Base-by-base conservation (phyloP, 2,113 vertebrate genomes). In the Pungitius pungitius region DNA sequence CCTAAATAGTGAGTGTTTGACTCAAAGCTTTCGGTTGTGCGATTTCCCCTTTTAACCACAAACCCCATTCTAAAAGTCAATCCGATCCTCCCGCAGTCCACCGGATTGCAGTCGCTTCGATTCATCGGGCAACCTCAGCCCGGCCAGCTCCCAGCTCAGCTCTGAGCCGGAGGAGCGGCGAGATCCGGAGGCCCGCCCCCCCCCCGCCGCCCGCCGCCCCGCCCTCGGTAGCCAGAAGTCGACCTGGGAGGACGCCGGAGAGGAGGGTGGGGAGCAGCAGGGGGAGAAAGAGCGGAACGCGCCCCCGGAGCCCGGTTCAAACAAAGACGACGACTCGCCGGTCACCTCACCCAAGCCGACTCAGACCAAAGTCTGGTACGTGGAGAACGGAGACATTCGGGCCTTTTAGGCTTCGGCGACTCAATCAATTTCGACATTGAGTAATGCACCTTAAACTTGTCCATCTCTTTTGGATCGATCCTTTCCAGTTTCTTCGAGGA, bases 81-180 rank as follows among this genome's bases (percentile, higher is more conserved):
- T 59, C 1, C 77, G 8, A 1, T 73, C 56, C 8, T 35, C 27
- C 64, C 77, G 67, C 83, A 99, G 97, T 89, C 95, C 96, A 24
- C 92, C 89, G 75, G 94, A 95, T 87, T 96, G 95, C 85, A 96
- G 95, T 85, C 95, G 93, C 80, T 96, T 95, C 3, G 94, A 95
- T 73, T 98, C 96, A 15, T 97, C 95, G 14, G 96, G 95, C 51
- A 96, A 96, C 83, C 93, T 97, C 75, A 99, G 97, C 87, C 96
- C 95, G 75, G 92, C 90, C 55, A 97, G 96, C 87, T 97, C 96
- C 80, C 96, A 96, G 83, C 92, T 95, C 58, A 97, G 91, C 78
- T 92, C 92, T 3, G 95, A 95, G 54, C 94, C 93, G 0, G 96
- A 96, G 30, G 95, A 96, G n/a, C 91, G 42, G 60, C 90, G 75